Percentiles rank a stretch among this genome's conserved stretches.
Evolutionary conservation across 2,113 vertebrate species (phyloP).

Genomic region (Lucifuga dentata): DNA sequence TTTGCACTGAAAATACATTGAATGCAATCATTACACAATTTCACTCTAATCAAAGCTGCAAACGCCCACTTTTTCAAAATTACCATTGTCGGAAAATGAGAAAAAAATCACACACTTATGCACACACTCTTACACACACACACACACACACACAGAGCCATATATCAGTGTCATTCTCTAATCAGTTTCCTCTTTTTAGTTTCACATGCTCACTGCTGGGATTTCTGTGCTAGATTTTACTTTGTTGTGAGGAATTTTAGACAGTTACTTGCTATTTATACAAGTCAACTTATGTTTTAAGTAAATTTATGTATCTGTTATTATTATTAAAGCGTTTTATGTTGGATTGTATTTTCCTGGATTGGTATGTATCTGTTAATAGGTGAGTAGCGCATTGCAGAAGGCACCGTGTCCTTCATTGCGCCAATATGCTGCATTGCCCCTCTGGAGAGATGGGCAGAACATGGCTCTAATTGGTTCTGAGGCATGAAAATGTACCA

Average conservation of each 20-base stretch:
- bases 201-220: too few relatives aligned
- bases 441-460: constrained; percentile 51
- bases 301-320: too few relatives aligned
- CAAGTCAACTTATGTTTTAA: not conserved
- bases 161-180: not conserved
- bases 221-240: too few relatives aligned
- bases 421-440: constrained; percentile 23
- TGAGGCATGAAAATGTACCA: constrained; percentile 32
- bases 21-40: constrained; percentile 28
- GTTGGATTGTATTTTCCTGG: not conserved
- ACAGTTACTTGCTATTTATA: constrained; percentile 12
- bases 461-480: constrained; percentile 50
- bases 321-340: too few relatives aligned
- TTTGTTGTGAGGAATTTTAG: too few relatives aligned
- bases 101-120: too few relatives aligned
- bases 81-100: constrained; percentile 8
- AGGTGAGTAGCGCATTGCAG: constrained; percentile 21
- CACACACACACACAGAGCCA: not conserved
- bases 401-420: constrained; percentile 66
- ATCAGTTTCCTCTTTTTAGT: constrained; percentile 3
- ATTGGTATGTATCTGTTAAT: constrained; percentile 2
- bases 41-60: constrained; percentile 6
- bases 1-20: constrained; percentile 20
- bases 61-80: not conserved
- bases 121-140: too few relatives aligned